Conservation (phyloP, 2,113 vertebrate genomes). For the Actenoides lindsayi region DNA sequence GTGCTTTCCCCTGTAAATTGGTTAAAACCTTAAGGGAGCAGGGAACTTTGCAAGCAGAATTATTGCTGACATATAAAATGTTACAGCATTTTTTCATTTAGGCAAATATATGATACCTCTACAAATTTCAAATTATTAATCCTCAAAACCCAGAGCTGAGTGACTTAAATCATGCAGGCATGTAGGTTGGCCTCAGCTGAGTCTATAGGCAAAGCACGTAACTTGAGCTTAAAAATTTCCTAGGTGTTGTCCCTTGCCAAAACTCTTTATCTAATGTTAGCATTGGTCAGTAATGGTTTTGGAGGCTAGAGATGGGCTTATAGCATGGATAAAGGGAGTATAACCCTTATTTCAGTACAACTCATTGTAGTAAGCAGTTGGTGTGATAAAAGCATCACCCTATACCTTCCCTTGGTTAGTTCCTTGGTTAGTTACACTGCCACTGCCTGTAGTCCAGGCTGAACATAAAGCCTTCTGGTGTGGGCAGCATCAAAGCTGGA, state of each 20-base stretch:
- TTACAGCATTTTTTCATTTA: background rate
- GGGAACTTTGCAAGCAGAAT: background rate
- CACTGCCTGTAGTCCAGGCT: background rate
- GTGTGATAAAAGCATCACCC: background rate
- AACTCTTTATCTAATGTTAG: background rate
- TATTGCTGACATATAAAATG: rapidly evolving
- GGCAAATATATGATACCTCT: background rate
- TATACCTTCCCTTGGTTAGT: background rate
- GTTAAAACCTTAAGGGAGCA: background rate
- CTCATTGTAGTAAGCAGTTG: background rate
- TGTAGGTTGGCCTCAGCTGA: background rate
- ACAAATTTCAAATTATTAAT: background rate
- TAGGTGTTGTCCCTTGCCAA: background rate
- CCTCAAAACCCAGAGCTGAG: background rate
- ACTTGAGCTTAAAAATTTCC: background rate
- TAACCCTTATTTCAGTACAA: background rate
- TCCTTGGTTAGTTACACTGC: background rate
- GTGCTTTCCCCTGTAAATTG: background rate
- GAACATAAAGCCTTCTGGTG: background rate
- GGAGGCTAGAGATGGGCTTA: background rate
- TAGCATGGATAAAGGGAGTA: background rate
- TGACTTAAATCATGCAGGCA: background rate
- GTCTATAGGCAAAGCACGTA: background rate
- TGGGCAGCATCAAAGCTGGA: background rate
- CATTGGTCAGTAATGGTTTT: background rate